These are phyloP conservation scores for Takifugu flavidus DNA, from an alignment of 2,113 vertebrate species.

Conservation along the genomic window DNA sequence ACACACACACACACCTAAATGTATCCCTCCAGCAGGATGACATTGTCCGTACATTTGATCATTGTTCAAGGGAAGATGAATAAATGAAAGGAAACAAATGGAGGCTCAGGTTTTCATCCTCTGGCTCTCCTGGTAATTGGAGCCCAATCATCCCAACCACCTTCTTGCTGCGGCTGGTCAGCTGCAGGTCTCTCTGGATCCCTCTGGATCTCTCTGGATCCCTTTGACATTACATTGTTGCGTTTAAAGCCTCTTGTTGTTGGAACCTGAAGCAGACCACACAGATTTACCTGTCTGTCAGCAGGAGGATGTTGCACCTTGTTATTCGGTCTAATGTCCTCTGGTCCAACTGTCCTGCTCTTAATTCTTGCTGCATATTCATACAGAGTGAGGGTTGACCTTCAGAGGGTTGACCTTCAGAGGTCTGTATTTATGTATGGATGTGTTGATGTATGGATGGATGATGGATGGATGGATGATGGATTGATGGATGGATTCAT, in stretches of 20 bases:
- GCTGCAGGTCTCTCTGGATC: conserved; percentile 23
- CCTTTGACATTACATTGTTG: neutral
- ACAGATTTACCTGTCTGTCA: no score
- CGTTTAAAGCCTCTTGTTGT: neutral
- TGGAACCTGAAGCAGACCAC: neutral
- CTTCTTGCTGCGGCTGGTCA: conserved; percentile 15
- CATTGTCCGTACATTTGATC: conserved; percentile 38
- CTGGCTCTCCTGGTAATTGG: conserved; percentile 24
- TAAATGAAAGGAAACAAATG: conserved; percentile 34
- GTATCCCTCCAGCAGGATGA: conserved; percentile 27
- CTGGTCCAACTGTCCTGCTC: no score
- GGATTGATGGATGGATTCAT: no score
- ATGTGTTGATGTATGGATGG: no score
- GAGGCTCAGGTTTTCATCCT: conserved; percentile 38
- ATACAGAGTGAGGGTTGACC: no score
- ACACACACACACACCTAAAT: conserved; percentile 8
- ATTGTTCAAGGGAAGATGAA: conserved; percentile 43
- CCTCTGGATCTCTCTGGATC: neutral
- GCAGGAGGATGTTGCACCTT: no score
- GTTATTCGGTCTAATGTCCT: no score
- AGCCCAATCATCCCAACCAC: conserved; percentile 3
- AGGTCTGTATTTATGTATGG: no score
- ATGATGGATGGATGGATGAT: no score
- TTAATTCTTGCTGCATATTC: no score
- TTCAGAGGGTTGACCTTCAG: no score